Evolutionary conservation across 2,797 vertebrate genomes (phyloP).

Genomic region (Cyprinodon diabolis): DNA sequence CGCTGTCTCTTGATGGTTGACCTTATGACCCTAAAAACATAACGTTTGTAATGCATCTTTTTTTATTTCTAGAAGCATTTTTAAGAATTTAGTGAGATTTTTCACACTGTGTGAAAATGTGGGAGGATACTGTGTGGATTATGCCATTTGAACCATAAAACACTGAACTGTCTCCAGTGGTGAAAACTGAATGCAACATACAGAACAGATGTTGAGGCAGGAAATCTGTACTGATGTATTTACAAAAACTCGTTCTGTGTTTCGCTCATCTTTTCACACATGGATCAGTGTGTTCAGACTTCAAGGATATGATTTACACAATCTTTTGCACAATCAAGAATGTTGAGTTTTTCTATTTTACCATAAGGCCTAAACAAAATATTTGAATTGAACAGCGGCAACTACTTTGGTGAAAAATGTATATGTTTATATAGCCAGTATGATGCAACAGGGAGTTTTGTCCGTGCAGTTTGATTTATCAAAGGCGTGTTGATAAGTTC

Average conservation of each 20-base stretch:
- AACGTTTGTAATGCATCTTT: background rate
- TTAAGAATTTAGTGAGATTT: background rate
- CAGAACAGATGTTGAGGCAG: background rate
- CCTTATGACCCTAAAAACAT: background rate
- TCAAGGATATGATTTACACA: conserved; percentile 10
- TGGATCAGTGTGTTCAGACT: background rate
- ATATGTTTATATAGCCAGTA: conserved; percentile 41
- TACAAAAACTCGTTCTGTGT: background rate
- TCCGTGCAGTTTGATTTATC: conserved; percentile 40
- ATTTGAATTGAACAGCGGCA: conserved; percentile 25
- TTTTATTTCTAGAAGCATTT: background rate
- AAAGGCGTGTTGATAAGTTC: conserved; percentile 43
- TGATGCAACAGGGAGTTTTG: conserved; percentile 47
- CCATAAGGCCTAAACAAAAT: background rate
- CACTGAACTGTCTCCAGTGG: background rate
- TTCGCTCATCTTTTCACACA: conserved; percentile 11
- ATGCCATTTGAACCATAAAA: background rate
- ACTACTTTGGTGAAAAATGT: conserved; percentile 31
- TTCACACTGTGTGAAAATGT: background rate
- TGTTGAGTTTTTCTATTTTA: conserved; percentile 10
- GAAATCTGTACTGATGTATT: conserved; percentile 1
- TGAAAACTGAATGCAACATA: background rate
- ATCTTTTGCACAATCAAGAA: background rate
- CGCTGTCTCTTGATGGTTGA: background rate
- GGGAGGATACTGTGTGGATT: background rate